phyloP scores from a whole-genome alignment of 1,140 invertebrate species.

The Oncopeltus fasciatus region DNA sequence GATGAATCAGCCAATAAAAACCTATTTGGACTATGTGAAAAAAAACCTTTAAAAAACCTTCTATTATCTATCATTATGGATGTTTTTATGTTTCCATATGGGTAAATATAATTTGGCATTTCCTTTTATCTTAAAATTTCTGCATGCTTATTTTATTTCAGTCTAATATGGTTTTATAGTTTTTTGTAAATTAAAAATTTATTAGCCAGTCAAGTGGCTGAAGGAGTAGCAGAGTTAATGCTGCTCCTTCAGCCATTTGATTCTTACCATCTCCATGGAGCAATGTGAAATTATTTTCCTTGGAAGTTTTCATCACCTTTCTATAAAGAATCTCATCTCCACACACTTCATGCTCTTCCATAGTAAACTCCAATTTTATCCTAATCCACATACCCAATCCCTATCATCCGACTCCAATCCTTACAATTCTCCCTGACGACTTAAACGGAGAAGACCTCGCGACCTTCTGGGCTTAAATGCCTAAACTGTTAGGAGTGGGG shows the following conservation, averaged over 20 bases:
- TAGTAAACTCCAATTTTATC: too few species aligned
- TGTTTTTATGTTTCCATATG: slow-evolving; percentile 70
- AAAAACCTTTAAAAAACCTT: slow-evolving; percentile 47
- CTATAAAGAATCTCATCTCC: background rate
- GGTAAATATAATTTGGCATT: too few species aligned
- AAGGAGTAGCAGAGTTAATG: background rate
- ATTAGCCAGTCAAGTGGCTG: background rate
- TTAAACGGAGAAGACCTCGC: too few species aligned
- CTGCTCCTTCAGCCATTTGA: background rate
- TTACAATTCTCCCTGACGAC: too few species aligned
- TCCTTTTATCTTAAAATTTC: background rate
- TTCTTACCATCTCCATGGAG: too few species aligned
- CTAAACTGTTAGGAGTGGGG: too few species aligned
- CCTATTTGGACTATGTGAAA: slow-evolving; percentile 45
- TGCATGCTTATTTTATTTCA: slow-evolving; percentile 4
- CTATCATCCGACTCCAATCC: too few species aligned
- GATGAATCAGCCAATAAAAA: slow-evolving; percentile 44
- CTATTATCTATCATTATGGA: slow-evolving; percentile 68
- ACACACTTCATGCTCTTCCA: too few species aligned
- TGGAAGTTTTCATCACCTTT: background rate
- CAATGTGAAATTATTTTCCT: too few species aligned
- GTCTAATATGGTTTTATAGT: background rate
- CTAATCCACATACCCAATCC: too few species aligned
- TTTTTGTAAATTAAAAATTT: slow-evolving; percentile 2
- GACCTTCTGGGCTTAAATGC: too few species aligned